Evolutionary conservation across 2,888 invertebrate species (phyloP).

Genomic region (Electrophaes corylata): DNA sequence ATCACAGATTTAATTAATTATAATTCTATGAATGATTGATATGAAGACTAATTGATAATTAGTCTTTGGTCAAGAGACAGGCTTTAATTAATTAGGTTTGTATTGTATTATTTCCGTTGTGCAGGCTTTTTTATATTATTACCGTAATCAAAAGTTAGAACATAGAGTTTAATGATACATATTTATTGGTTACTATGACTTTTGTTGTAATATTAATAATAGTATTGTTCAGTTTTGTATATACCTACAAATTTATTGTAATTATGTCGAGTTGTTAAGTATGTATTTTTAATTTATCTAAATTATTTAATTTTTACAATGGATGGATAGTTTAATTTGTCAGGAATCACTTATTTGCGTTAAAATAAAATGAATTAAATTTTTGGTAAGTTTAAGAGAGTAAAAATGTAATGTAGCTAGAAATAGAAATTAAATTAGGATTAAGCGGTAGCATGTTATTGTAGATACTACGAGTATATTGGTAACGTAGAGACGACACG

Average conservation of each 20-base stretch:
- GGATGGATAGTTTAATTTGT: too few species aligned
- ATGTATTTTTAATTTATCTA: neutral
- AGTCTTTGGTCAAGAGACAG: neutral
- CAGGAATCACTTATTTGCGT: too few species aligned
- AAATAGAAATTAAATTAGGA: slow-evolving; percentile 37
- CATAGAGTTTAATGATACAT: too few species aligned
- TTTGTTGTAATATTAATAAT: too few species aligned
- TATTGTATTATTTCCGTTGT: neutral
- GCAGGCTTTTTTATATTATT: neutral
- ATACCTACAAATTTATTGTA: neutral
- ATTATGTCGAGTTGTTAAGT: neutral
- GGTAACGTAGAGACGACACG: slow-evolving; percentile 40
- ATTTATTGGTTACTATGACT: too few species aligned
- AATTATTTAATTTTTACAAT: too few species aligned
- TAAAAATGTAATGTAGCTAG: slow-evolving; percentile 3
- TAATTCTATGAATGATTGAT: too few species aligned
- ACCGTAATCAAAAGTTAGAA: too few species aligned
- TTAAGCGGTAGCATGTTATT: slow-evolving; percentile 54
- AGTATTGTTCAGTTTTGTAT: too few species aligned
- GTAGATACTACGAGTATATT: slow-evolving; percentile 51
- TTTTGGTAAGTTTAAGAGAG: neutral
- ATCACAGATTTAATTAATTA: neutral
- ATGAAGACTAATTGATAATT: neutral
- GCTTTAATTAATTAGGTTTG: too few species aligned
- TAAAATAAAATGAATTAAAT: neutral